These are phyloP conservation scores for Hemibagrus wyckioides DNA, from an alignment of 2,113 vertebrate genomes.

Conservation along the genomic window DNA sequence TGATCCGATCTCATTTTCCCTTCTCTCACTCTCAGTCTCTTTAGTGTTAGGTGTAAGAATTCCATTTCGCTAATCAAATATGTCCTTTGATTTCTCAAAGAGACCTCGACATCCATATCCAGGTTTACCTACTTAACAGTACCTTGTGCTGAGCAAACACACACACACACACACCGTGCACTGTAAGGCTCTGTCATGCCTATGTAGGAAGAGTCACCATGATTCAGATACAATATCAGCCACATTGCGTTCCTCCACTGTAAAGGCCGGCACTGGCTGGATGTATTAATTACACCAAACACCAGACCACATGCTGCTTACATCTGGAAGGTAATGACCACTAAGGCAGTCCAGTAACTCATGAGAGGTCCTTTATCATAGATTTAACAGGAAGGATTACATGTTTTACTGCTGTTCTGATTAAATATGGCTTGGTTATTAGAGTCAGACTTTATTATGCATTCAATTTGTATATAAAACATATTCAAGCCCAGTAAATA, in stretches of 20 bases:
- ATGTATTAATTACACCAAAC: not conserved
- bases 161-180: not conserved
- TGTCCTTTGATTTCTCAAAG: conserved; percentile 10
- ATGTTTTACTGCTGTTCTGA: not conserved
- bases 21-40: not conserved
- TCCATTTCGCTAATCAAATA: conserved; percentile 36
- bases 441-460: not conserved
- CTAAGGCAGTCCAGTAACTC: not conserved
- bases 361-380: not conserved
- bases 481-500: not conserved
- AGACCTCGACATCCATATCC: not conserved
- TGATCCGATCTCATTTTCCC: conserved; percentile 7
- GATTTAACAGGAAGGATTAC: not conserved
- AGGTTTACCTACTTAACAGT: conserved; percentile 12
- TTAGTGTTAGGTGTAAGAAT: not conserved
- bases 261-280: not conserved
- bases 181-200: not conserved
- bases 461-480: not conserved
- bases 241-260: not conserved
- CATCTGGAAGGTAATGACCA: not conserved
- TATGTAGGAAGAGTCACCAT: not conserved
- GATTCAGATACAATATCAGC: not conserved
- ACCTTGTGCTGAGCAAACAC: conserved; percentile 16
- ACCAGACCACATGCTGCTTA: not conserved
- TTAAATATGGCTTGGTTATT: not conserved